phyloP scores from a whole-genome alignment of 2,888 invertebrate species.

The Dryobota labecula region DNA sequence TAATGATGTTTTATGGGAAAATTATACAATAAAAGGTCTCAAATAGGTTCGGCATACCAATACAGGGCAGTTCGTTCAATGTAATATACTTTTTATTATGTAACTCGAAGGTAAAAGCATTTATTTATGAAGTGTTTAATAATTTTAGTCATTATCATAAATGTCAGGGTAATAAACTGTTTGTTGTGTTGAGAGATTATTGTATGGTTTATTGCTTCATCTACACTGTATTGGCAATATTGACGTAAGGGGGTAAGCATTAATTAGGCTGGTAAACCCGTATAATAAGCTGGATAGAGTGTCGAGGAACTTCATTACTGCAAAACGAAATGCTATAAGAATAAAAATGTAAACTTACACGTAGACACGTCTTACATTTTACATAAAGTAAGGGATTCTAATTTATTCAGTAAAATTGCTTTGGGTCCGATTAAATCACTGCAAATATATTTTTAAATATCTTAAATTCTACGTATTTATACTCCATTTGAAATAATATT shows the following conservation, averaged over 20 bases:
- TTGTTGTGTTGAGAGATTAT: conserved; percentile 25
- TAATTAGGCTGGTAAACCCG: neutral
- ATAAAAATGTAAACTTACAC: neutral
- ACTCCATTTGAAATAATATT: too few relatives aligned
- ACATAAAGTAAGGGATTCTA: too few relatives aligned
- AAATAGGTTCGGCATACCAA: conserved; percentile 58
- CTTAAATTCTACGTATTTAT: too few relatives aligned
- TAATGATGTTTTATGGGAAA: conserved; percentile 76
- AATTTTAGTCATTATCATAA: conserved; percentile 70
- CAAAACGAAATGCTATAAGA: neutral
- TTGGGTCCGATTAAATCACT: too few relatives aligned
- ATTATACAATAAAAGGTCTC: conserved; percentile 78
- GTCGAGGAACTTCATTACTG: neutral
- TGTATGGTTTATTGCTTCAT: conserved; percentile 50
- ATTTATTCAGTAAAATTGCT: too few relatives aligned
- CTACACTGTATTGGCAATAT: neutral
- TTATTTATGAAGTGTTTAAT: conserved; percentile 62
- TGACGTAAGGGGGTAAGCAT: neutral
- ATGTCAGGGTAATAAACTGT: conserved; percentile 57
- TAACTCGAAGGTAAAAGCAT: conserved; percentile 68
- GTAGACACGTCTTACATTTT: too few relatives aligned
- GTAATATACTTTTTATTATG: conserved; percentile 57
- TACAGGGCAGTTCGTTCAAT: conserved; percentile 46
- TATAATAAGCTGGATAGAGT: neutral
- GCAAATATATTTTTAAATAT: too few relatives aligned